These are phyloP conservation scores for Phaethornis superciliosus DNA, from an alignment of 2,113 vertebrate species.

Conservation along the genomic window DNA sequence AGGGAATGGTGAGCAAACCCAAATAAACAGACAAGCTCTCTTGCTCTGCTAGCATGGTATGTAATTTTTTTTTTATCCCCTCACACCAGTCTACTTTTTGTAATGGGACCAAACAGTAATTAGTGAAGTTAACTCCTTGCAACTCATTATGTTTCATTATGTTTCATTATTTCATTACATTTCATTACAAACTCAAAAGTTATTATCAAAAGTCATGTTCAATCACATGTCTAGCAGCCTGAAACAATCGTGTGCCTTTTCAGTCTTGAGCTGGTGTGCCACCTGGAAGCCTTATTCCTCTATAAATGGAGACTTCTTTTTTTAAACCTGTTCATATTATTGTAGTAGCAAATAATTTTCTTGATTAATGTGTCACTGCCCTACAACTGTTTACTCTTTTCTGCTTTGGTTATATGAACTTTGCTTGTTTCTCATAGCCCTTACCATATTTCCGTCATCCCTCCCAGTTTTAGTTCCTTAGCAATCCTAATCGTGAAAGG, in stretches of 20 bases:
- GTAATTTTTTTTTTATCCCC: neutral
- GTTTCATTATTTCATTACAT: neutral
- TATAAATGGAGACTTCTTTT: neutral
- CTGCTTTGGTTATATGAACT: neutral
- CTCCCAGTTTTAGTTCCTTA: neutral
- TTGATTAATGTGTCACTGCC: neutral
- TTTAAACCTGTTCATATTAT: neutral
- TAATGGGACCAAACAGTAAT: conserved; percentile 2
- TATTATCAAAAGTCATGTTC: neutral
- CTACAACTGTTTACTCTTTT: neutral
- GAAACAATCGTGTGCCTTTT: neutral
- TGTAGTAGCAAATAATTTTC: neutral
- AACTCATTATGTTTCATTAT: neutral
- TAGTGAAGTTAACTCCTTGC: neutral
- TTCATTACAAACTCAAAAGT: neutral
- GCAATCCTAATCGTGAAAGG: neutral
- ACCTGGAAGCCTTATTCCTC: neutral
- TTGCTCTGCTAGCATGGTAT: neutral
- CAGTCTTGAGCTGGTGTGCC: neutral
- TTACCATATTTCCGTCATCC: neutral
- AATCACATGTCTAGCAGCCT: neutral
- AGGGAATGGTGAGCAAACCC: neutral
- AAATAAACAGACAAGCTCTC: neutral
- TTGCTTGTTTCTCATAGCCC: neutral
- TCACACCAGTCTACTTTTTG: neutral